Percentiles rank a stretch among this genome's conserved stretches.
Conservation (phyloP, 2,888 invertebrate species). For the Drosophila rellima region DNA sequence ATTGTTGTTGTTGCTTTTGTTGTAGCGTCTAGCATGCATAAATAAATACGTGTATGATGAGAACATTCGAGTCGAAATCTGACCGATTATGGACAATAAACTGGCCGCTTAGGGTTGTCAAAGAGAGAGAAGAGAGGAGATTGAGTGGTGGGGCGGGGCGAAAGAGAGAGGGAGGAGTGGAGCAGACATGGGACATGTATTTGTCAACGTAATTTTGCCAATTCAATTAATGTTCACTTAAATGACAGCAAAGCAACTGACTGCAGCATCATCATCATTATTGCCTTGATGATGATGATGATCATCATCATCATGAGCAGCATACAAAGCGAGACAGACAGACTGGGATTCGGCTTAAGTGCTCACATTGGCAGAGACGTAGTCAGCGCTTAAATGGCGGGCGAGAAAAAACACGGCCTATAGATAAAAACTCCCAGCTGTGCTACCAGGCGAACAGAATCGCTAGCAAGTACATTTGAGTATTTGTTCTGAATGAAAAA, state of each 20-base stretch:
- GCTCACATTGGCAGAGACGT: conserved; percentile 31
- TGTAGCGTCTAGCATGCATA: conserved; percentile 53
- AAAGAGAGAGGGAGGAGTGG: conserved; percentile 3
- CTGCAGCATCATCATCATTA: conserved; percentile 28
- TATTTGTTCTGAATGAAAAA: neutral
- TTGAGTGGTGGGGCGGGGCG: neutral
- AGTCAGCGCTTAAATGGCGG: neutral
- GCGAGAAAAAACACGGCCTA: neutral
- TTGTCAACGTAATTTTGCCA: conserved; percentile 81
- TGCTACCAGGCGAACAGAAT: neutral
- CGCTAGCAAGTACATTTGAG: neutral
- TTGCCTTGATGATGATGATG: conserved; percentile 11
- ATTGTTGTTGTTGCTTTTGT: conserved; percentile 23
- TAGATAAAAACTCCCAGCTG: neutral
- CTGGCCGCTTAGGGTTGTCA: conserved; percentile 9
- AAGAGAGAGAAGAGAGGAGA: conserved; percentile 3
- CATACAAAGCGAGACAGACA: conserved; percentile 33
- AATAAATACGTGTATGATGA: conserved; percentile 32
- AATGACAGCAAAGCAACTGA: conserved; percentile 49
- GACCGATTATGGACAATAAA: conserved; percentile 48
- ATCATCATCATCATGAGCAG: conserved; percentile 20
- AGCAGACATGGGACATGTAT: conserved; percentile 53
- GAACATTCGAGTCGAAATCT: conserved; percentile 56
- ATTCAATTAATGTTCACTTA: conserved; percentile 81
- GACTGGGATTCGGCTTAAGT: conserved; percentile 41